Evolutionary conservation across 2,113 vertebrate species (phyloP).

Genomic region (Mus pahari): DNA sequence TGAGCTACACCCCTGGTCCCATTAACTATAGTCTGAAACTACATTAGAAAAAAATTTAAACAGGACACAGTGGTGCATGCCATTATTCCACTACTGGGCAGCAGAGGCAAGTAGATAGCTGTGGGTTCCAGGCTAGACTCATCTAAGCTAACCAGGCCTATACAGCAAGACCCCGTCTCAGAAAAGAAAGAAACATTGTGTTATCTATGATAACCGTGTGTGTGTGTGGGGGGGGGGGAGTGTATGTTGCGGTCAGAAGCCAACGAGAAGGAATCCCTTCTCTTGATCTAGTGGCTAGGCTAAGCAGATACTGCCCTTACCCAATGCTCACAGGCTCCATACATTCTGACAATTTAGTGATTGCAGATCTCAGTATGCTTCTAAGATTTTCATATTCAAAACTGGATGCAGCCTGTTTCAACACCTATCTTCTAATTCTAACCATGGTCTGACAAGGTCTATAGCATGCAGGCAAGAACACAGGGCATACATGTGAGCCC

Average conservation of each 20-base stretch:
- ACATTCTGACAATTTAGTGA: constrained; percentile 6
- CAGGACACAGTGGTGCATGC: not conserved
- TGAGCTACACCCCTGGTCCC: not conserved
- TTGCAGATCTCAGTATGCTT: not conserved
- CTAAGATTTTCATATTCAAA: constrained; percentile 18
- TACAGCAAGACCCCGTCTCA: not conserved
- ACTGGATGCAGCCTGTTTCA: constrained; percentile 4
- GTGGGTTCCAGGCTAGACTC: not conserved
- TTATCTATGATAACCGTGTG: not conserved
- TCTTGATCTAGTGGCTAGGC: not conserved
- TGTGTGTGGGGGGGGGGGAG: no score
- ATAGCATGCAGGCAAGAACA: constrained; percentile 29
- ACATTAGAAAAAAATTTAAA: not conserved
- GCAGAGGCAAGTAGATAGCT: not conserved
- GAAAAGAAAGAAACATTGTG: not conserved
- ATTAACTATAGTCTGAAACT: not conserved
- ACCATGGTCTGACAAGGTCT: constrained; percentile 34
- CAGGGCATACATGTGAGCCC: constrained; percentile 51
- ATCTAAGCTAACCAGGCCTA: not conserved
- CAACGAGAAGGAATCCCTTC: not conserved
- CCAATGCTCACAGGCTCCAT: not conserved
- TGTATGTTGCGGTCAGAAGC: not conserved
- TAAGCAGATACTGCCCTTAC: not conserved
- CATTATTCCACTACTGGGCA: not conserved
- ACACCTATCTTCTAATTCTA: not conserved